These are phyloP conservation scores for Oncorhynchus masou DNA, from an alignment of 2,113 vertebrate species.

Conservation along the genomic window DNA sequence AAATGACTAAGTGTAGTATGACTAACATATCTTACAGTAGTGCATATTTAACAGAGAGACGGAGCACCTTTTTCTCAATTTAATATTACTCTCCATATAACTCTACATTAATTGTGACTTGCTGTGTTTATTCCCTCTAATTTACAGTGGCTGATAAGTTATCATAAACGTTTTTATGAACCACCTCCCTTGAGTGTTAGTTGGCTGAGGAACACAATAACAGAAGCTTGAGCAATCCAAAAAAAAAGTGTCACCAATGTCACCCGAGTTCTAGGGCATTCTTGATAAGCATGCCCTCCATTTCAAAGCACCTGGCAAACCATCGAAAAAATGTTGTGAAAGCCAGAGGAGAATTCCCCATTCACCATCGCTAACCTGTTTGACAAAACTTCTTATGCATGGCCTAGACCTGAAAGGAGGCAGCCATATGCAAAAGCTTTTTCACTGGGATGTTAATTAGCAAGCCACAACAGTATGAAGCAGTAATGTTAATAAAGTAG, in stretches of 20 bases:
- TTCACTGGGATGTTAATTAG: constrained; percentile 45
- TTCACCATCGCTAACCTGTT: background rate
- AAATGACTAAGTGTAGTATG: too few relatives aligned
- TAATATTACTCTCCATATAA: background rate
- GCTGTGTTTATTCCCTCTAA: background rate
- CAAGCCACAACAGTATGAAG: constrained; percentile 19
- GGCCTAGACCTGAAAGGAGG: background rate
- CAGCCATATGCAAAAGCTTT: background rate
- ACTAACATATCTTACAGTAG: too few relatives aligned
- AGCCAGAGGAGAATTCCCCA: background rate
- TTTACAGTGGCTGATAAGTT: background rate
- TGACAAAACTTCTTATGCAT: background rate
- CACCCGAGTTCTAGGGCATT: background rate
- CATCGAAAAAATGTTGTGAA: background rate
- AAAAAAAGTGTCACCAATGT: background rate
- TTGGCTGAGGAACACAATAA: background rate
- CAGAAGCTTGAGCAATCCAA: background rate
- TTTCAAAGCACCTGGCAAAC: background rate
- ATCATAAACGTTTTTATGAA: background rate
- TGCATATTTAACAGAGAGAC: background rate
- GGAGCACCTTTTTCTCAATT: background rate
- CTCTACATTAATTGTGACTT: background rate
- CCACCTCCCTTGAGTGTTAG: background rate
- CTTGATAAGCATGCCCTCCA: background rate
- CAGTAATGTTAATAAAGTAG: constrained; percentile 51